Evolutionary conservation across 2,888 invertebrate genomes (phyloP).

Genomic region (Oligia fasciuncula): DNA sequence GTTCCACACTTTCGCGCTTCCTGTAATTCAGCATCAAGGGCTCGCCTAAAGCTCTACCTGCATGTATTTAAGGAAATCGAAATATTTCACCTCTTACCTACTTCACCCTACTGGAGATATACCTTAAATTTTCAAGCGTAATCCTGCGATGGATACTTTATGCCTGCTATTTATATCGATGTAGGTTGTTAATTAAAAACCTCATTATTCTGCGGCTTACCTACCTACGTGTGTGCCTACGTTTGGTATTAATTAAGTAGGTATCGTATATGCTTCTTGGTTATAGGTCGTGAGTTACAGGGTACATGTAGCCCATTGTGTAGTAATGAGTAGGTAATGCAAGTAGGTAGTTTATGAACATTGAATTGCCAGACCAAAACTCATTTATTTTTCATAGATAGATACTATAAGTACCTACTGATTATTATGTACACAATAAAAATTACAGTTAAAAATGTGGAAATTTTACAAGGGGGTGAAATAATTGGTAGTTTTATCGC

Average conservation of each 20-base stretch:
- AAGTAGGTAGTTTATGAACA: conserved; percentile 12
- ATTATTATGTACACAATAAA: too few relatives aligned
- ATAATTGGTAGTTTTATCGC: too few relatives aligned
- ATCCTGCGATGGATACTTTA: conserved; percentile 48
- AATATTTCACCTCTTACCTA: conserved; percentile 75
- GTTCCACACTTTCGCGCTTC: conserved; percentile 59
- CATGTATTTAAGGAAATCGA: conserved; percentile 74
- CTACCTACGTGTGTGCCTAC: conserved; percentile 56
- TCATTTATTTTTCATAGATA: background rate
- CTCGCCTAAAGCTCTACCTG: conserved; percentile 61
- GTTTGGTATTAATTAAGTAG: conserved; percentile 63
- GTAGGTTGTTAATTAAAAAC: conserved; percentile 63
- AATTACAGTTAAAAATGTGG: too few relatives aligned
- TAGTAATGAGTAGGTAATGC: conserved; percentile 27
- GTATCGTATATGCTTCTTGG: conserved; percentile 47
- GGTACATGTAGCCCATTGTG: conserved; percentile 42
- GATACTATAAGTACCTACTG: background rate
- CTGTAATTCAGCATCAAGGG: conserved; percentile 60
- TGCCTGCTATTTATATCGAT: conserved; percentile 54
- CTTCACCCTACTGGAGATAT: conserved; percentile 52
- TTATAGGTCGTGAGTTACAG: conserved; percentile 13
- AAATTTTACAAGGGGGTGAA: background rate
- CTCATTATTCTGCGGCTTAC: conserved; percentile 61
- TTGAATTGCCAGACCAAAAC: background rate
- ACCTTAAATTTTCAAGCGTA: conserved; percentile 66